Evolutionary conservation across 1,140 invertebrate genomes (phyloP).

Genomic region (Globodera rostochiensis): DNA sequence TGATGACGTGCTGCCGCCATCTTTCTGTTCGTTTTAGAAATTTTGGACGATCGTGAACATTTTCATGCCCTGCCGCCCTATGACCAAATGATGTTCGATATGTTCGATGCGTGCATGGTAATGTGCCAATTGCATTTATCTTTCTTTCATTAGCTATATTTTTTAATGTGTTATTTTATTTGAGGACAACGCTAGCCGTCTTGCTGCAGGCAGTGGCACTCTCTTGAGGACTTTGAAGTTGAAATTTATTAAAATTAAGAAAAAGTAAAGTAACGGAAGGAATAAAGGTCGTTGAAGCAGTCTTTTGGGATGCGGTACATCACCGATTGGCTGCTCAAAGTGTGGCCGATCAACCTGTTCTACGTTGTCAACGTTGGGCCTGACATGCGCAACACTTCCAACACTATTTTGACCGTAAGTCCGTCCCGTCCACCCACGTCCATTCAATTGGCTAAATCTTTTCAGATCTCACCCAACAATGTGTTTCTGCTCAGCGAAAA

Average conservation of each 20-base stretch:
- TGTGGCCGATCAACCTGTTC: slow-evolving; percentile 35
- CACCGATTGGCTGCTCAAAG: slow-evolving; percentile 36
- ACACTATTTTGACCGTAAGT: slow-evolving; percentile 31
- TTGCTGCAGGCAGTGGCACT: neutral
- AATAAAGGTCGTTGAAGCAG: slow-evolving; percentile 22
- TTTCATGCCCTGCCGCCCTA: slow-evolving; percentile 33
- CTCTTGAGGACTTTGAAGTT: neutral
- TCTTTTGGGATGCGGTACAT: slow-evolving; percentile 30
- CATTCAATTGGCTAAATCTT: neutral
- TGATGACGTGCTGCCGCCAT: no score
- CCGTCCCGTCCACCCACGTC: neutral
- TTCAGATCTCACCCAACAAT: slow-evolving; percentile 32
- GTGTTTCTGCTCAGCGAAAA: slow-evolving; percentile 36
- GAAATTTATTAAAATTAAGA: neutral
- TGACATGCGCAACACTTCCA: slow-evolving; percentile 29
- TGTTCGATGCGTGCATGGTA: slow-evolving; percentile 36
- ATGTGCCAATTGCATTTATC: neutral
- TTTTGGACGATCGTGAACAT: slow-evolving; percentile 27
- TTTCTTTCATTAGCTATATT: neutral
- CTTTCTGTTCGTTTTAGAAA: neutral
- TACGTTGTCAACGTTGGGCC: slow-evolving; percentile 32
- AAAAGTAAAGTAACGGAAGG: neutral
- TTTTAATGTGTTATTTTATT: neutral
- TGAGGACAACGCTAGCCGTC: neutral
- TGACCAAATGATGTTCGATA: slow-evolving; percentile 32